Conservation (phyloP, 1,140 invertebrate species). For the Anastrepha obliqua region DNA sequence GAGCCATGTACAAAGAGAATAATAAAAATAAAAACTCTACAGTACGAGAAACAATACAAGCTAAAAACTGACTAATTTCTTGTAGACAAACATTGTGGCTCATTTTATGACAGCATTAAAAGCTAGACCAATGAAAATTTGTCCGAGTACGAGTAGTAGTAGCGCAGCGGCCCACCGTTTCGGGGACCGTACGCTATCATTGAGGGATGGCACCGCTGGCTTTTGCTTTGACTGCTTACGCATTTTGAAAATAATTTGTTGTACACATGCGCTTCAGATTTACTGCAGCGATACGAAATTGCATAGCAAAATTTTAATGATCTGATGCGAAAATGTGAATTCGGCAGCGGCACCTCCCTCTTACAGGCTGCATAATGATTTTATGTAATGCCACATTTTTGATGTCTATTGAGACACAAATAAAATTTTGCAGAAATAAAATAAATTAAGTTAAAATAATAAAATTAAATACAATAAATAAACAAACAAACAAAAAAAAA, state of each 20-base stretch:
- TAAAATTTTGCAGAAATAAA: not conserved
- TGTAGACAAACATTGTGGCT: constrained; percentile 35
- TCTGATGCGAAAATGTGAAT: constrained; percentile 5
- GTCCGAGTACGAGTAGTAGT: not conserved
- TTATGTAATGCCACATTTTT: not conserved
- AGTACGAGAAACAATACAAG: not conserved
- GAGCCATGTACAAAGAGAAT: too few species aligned
- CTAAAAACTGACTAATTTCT: not conserved
- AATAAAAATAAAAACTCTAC: not conserved
- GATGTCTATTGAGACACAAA: not conserved
- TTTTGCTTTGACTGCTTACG: constrained; percentile 27
- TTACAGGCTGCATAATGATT: not conserved
- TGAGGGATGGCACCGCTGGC: not conserved
- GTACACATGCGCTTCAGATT: constrained; percentile 53
- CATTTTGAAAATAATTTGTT: constrained; percentile 35
- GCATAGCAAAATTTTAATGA: constrained; percentile 38
- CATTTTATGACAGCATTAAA: constrained; percentile 20
- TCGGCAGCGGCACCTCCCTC: not conserved
- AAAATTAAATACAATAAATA: constrained; percentile 22
- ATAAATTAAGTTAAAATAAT: constrained; percentile 17
- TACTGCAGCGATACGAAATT: constrained; percentile 42
- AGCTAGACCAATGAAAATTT: constrained; percentile 17
- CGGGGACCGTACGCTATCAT: not conserved
- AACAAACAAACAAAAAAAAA: not conserved
- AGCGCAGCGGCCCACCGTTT: too few species aligned